Evolutionary conservation across 2,113 vertebrate genomes (phyloP).

Genomic region (Dipodomys ordii): DNA sequence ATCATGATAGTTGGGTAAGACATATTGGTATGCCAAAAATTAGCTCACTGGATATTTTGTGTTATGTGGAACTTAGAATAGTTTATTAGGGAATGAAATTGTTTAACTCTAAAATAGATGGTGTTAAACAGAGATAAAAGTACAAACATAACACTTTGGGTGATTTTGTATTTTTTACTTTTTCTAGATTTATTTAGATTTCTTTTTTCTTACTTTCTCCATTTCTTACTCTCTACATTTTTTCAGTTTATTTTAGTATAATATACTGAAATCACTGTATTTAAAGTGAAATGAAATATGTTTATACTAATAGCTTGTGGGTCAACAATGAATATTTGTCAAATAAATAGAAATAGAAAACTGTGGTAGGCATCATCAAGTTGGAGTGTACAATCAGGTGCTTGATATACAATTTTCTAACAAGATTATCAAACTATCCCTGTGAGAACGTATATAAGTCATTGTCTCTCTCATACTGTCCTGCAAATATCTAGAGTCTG

Average conservation of each 20-base stretch:
- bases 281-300: not conserved
- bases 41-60: not conserved
- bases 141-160: conserved; percentile 9
- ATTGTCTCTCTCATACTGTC: not conserved
- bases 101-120: not conserved
- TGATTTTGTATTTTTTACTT: not conserved
- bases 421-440: not conserved
- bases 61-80: not conserved
- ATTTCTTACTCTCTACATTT: not conserved
- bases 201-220: not conserved
- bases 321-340: not conserved
- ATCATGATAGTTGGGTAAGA: not conserved
- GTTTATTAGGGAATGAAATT: not conserved
- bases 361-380: not conserved
- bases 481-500: not conserved
- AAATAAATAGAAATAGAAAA: not conserved
- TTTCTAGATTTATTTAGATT: not conserved
- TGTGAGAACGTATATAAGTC: not conserved
- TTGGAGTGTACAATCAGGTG: not conserved
- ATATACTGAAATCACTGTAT: not conserved
- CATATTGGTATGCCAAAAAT: not conserved
- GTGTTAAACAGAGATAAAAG: not conserved
- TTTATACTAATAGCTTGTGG: not conserved
- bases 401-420: not conserved
- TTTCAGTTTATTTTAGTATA: not conserved